Conservation (phyloP, 2,113 vertebrate genomes). For the Nannospalax galili region DNA sequence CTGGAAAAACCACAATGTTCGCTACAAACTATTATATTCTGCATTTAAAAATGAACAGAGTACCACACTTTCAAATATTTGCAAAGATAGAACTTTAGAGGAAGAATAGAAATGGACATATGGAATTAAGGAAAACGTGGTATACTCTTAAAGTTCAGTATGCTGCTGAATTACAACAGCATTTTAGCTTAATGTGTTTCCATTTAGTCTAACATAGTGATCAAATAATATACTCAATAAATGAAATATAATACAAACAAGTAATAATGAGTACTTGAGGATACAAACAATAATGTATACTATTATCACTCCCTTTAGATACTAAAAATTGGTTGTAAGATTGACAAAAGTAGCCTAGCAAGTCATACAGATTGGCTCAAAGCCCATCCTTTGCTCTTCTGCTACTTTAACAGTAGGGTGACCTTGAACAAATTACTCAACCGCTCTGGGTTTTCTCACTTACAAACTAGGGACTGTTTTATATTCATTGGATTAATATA, state of each 20-base stretch:
- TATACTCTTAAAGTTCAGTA: background rate
- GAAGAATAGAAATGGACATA: background rate
- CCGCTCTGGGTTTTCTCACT: background rate
- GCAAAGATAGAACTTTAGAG: constrained; percentile 4
- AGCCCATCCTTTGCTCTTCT: background rate
- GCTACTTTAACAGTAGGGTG: background rate
- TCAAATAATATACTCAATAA: background rate
- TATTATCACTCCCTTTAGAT: background rate
- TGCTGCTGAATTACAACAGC: background rate
- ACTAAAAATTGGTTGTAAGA: background rate
- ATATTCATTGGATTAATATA: too few species aligned
- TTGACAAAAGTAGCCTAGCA: background rate
- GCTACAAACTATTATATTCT: background rate
- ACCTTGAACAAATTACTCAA: background rate
- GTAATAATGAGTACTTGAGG: background rate
- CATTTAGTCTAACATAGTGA: constrained; percentile 23
- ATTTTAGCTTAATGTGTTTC: background rate
- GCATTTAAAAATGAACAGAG: background rate
- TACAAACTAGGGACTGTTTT: too few species aligned
- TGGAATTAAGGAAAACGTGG: background rate
- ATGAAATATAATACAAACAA: background rate
- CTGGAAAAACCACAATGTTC: background rate
- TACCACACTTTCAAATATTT: background rate
- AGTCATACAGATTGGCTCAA: background rate
- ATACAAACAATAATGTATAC: background rate